Evolutionary conservation across 2,113 vertebrate species (phyloP), one percentile per base, ranked within the genome.

Genomic region (Platycercus adscitus): DNA sequence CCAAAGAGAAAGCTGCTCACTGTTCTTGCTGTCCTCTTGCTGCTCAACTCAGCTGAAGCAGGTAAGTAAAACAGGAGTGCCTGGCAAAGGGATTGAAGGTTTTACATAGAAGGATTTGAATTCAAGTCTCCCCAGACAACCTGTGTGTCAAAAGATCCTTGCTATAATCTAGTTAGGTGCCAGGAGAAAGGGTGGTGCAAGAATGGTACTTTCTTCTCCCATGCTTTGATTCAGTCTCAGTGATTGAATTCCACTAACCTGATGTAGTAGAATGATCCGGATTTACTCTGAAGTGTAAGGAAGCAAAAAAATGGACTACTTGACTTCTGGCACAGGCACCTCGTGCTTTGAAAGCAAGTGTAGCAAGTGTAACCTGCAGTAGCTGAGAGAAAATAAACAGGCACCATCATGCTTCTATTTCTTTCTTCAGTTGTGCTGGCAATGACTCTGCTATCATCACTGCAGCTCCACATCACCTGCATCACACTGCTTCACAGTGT

Each of bases 51-150:
- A 60, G 61, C 75, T 60, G 75, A 63, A 69, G 35, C 93, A 96
- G 97, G 97, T 97, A 97, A 96, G 97, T 29, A 79, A 87, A 71
- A 41, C 7, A 13, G 6, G 26, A 79, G 12, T 61, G 17, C 13
- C 14, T 71, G 77, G 37, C 25, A 91, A 87, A 87, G 52, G 31
- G 35, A 69, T 3, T 87, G 41, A 84, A 76, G 28, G 37, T 52
- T 94, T 89, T 93, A 79, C 23, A 39, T 3, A 58, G 49, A 43
- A 65, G 61, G 52, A 50, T 60, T 39, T 72, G 71, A 71, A 86
- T 88, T 88, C 9, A 81, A 10, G 87, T 93, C 50, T 73, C 13
- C 31, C 17, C 55, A 29, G 66, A 60, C 29, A 84, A 69, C 24
- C 25, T 46, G 25, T 58, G 9, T 76, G 78, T 69, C 52, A 63